Percentiles rank a stretch among this genome's conserved stretches.
These are phyloP conservation scores for Zophobas atratus DNA, from an alignment of 1,140 invertebrate genomes.

Conservation along the genomic window DNA sequence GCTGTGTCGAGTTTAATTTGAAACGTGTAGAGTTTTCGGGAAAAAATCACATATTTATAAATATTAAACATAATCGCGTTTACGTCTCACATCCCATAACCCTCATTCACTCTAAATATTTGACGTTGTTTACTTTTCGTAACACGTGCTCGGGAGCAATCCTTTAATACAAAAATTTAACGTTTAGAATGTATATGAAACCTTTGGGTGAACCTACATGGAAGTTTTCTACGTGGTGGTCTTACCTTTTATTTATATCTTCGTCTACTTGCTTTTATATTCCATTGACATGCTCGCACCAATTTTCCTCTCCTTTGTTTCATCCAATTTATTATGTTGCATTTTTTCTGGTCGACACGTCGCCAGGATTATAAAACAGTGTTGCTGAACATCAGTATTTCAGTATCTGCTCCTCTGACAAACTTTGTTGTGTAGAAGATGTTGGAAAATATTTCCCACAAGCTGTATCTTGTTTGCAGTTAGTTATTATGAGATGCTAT, in stretches of 20 bases:
- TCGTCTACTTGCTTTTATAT: neutral
- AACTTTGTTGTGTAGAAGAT: no score
- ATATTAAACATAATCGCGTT: neutral
- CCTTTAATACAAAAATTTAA: no score
- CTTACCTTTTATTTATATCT: constrained; percentile 2
- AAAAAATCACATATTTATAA: neutral
- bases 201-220: neutral
- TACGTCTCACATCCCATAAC: no score
- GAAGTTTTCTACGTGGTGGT: neutral
- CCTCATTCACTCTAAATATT: no score
- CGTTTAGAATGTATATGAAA: no score
- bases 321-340: constrained; percentile 3
- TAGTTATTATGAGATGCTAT: no score
- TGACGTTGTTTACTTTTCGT: no score
- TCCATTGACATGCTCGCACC: neutral
- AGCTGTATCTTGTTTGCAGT: no score
- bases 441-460: no score
- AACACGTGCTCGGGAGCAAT: no score
- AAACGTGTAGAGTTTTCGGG: neutral
- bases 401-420: no score
- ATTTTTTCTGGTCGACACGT: neutral
- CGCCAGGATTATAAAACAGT: no score
- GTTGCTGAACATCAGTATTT: neutral
- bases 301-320: neutral
- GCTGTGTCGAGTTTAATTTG: neutral